A percentile compares a stretch with the other conserved stretches of the same genome.
phyloP scores from a whole-genome alignment of 2,113 vertebrate genomes.

The Cebus imitator region DNA sequence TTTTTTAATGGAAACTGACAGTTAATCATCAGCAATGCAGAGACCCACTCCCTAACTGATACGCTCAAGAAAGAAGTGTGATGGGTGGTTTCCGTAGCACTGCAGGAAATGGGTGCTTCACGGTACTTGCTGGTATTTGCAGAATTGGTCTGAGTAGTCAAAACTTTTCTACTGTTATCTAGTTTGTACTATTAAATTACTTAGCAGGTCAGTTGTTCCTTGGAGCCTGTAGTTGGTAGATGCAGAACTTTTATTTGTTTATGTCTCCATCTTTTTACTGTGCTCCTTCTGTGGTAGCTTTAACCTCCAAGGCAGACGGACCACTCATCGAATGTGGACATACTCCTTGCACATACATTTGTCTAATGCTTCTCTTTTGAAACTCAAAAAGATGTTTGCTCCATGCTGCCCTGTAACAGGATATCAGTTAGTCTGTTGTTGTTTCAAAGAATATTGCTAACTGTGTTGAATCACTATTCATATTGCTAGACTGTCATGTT shows the following conservation, averaged over 20 bases:
- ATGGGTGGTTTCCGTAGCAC: neutral
- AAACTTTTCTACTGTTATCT: neutral
- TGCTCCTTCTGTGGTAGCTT: neutral
- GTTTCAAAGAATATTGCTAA: neutral
- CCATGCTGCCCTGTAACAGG: neutral
- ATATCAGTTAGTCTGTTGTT: neutral
- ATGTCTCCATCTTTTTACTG: neutral
- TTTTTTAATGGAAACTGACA: neutral
- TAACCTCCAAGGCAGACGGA: neutral
- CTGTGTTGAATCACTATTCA: neutral
- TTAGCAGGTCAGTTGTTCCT: neutral
- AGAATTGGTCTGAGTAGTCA: neutral
- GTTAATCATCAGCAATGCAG: too few species aligned
- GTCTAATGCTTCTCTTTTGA: neutral
- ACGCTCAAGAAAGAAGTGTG: too few species aligned
- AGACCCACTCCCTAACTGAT: neutral
- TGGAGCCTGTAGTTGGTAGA: neutral
- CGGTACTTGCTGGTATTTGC: neutral
- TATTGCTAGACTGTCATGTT: slow-evolving; percentile 5
- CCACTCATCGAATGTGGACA: neutral
- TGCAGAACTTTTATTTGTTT: neutral
- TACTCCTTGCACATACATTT: neutral
- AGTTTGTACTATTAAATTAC: neutral
- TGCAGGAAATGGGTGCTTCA: neutral
- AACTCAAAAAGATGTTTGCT: neutral